Evolutionary conservation across 1,140 invertebrate genomes (phyloP).

Genomic region (Drosophila santomea): DNA sequence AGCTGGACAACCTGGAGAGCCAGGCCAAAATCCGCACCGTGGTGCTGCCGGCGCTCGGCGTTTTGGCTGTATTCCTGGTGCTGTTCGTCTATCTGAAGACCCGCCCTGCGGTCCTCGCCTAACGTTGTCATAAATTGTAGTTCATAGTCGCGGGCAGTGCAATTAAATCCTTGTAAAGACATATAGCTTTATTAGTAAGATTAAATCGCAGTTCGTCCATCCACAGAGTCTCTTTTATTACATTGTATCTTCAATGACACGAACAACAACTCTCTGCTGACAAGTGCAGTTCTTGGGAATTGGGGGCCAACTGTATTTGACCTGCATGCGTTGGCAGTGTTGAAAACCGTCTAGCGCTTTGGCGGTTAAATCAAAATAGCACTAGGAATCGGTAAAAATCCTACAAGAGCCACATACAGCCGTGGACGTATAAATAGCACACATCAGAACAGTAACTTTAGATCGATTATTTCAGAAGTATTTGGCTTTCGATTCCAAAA

Average conservation of each 20-base stretch:
- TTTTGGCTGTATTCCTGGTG: slow-evolving; percentile 55
- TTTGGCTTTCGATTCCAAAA: no score
- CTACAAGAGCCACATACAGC: background rate
- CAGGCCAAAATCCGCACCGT: slow-evolving; percentile 74
- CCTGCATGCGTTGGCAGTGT: background rate
- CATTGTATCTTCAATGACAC: no score
- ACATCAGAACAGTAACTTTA: no score
- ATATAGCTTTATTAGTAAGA: slow-evolving; percentile 20
- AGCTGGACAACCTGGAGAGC: slow-evolving; percentile 71
- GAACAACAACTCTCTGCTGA: no score
- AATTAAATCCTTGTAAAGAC: slow-evolving; percentile 9
- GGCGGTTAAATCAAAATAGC: slow-evolving; percentile 14
- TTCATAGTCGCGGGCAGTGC: slow-evolving; percentile 4
- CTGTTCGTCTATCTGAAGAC: slow-evolving; percentile 79
- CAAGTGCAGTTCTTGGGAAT: background rate
- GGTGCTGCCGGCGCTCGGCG: slow-evolving; percentile 72
- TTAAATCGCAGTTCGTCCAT: slow-evolving; percentile 11
- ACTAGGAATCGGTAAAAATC: background rate
- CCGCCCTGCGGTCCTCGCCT: slow-evolving; percentile 60
- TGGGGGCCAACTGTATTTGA: background rate
- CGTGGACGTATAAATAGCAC: no score
- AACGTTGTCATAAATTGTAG: slow-evolving; percentile 6
- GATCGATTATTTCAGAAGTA: no score
- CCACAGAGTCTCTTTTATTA: background rate
- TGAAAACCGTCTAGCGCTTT: background rate